Base-by-base conservation (phyloP, 1,140 invertebrate genomes). In the Lepidurus arcticus region DNA sequence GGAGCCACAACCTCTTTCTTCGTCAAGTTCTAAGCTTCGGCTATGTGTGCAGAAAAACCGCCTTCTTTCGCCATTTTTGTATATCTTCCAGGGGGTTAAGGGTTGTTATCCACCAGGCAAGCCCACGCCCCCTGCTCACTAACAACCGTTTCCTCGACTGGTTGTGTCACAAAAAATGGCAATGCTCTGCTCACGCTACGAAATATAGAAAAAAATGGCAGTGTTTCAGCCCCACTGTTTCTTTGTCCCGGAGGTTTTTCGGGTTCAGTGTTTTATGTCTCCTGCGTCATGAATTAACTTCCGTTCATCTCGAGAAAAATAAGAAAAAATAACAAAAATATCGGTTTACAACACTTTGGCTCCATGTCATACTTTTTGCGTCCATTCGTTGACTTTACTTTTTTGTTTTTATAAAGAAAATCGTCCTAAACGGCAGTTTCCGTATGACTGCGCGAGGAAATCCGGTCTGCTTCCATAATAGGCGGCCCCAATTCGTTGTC, bases 391-490 rank as follows among this genome's bases (percentile, higher is more conserved):
- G 53, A 65, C 44, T 76, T 5, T 74, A 42, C 43, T 44, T 42
- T 43, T 78, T 75, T 75, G 21, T 73, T 65, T 24, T 42, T 44
- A 76, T 80, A 21, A 65, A 65, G 21, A 24, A 77, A n/a, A 65
- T 76, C 21, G 76, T 79, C 86, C 88, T 94, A 95, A 84, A 95
- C 93, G 83, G 94, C 94, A 81, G 94, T 95, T 88, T 95, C 94
- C 81, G 94, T 95, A 87, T 96, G 94, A 88, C 93, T 94, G 88
- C 94, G 93, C 82, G 92, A 93, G 82, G 93, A 94, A 80, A 96
- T 89, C 80, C 93, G 90, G 86, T 95, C 94, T 83, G 95, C 93
- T 87, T 94, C 93, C 82, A 94, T 92, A 87, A 95, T 93, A 81
- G 92, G 93, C 84, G 94, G 91, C 85, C 92, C 91, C 83, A 95